Percentiles rank a stretch among this genome's conserved stretches.
phyloP scores from a whole-genome alignment of 1,140 invertebrate species.

The Temnothorax curvispinosus region DNA sequence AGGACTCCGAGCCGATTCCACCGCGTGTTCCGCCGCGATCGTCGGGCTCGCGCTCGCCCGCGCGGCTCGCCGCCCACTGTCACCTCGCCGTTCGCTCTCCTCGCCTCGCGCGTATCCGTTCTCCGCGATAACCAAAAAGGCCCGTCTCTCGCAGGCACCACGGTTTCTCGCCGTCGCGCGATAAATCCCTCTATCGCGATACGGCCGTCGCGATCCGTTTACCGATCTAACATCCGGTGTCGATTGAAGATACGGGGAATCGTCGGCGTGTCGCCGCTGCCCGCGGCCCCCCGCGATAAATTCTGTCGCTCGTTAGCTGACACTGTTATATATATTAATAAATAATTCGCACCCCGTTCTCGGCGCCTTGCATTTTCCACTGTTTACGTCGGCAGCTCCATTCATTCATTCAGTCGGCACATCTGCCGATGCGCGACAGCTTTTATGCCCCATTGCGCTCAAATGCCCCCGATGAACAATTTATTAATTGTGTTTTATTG shows the following conservation, averaged over 20 bases:
- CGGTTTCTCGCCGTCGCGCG: constrained; percentile 32
- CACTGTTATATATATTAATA: constrained; percentile 33
- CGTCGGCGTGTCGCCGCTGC: neutral
- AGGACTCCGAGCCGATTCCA: constrained; percentile 68
- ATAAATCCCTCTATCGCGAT: constrained; percentile 53
- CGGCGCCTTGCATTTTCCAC: neutral
- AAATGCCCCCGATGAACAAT: neutral
- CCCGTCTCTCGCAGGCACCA: constrained; percentile 38
- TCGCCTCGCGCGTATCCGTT: constrained; percentile 28
- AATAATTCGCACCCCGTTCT: neutral
- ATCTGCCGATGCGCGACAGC: neutral
- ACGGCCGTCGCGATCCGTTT: constrained; percentile 7
- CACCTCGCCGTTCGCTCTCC: constrained; percentile 60
- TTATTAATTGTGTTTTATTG: constrained; percentile 8
- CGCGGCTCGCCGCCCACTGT: constrained; percentile 54
- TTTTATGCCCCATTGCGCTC: neutral
- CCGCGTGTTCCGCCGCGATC: constrained; percentile 49
- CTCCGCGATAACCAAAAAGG: constrained; percentile 76
- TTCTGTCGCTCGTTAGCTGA: constrained; percentile 12
- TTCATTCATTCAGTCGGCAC: neutral
- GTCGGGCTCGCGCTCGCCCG: constrained; percentile 18
- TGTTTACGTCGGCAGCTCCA: neutral
- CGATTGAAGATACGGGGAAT: neutral
- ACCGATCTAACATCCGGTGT: constrained; percentile 24
- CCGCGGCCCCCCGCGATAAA: neutral